Percentiles rank a stretch among this genome's conserved stretches.
These are phyloP conservation scores for Dicerorhinus sumatrensis DNA, from an alignment of 2,113 vertebrate species.

Conservation along the genomic window DNA sequence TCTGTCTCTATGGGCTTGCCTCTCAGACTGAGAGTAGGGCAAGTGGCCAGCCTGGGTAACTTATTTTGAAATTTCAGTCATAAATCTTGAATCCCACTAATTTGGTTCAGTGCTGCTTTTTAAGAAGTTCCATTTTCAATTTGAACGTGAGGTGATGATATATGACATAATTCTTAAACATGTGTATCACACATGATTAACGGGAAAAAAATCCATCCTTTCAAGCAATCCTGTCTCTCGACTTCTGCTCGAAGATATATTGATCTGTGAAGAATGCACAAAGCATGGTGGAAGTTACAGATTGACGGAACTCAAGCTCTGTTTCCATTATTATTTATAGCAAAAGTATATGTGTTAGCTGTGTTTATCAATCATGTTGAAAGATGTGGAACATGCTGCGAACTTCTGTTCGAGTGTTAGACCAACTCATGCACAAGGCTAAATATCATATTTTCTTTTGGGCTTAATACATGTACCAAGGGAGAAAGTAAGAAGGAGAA, in stretches of 20 bases:
- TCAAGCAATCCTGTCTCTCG: conserved; percentile 67
- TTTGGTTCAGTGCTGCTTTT: conserved; percentile 80
- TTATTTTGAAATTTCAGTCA: conserved; percentile 64
- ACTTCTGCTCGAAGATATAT: conserved; percentile 18
- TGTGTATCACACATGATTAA: conserved; percentile 83
- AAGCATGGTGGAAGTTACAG: not conserved
- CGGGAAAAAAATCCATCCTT: conserved; percentile 44
- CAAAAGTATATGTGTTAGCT: not conserved
- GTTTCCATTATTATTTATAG: not conserved
- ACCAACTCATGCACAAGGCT: not conserved
- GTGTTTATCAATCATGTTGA: not conserved
- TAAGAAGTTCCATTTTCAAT: conserved; percentile 77
- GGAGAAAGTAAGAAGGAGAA: not conserved
- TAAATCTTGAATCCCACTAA: conserved; percentile 74
- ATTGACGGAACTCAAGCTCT: not conserved
- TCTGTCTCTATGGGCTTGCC: not conserved
- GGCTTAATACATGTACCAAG: not conserved
- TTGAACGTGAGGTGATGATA: conserved; percentile 81
- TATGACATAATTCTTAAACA: conserved; percentile 81
- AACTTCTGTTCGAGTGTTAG: not conserved
- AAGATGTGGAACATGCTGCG: not conserved
- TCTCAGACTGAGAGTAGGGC: not conserved
- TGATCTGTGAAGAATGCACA: not conserved
- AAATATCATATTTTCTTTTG: not conserved
- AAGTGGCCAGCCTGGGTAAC: not conserved